These are phyloP conservation scores for Xenopus tropicalis DNA, from an alignment of 2,113 vertebrate species.

Conservation along the genomic window UCB_Xtro_10.0 CM004447.2:116482501-116483000, in stretches of 20 bases:
- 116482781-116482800: constrained; percentile 42
- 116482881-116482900: constrained; percentile 26
- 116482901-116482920: constrained; percentile 33
- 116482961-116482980: constrained; percentile 12
- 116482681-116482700: constrained; percentile 41
- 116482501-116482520: too few relatives aligned
- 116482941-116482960: constrained; percentile 4
- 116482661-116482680: constrained; percentile 30
- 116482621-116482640: constrained; percentile 37
- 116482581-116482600: constrained; percentile 53
- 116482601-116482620: constrained; percentile 65
- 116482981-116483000: constrained; percentile 35
- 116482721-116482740: constrained; percentile 33
- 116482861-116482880: constrained; percentile 44
- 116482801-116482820: constrained; percentile 43
- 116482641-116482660: constrained; percentile 37
- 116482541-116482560: too few relatives aligned
- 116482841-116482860: constrained; percentile 37
- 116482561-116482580: too few relatives aligned
- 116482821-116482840: constrained; percentile 38
- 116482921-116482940: constrained; percentile 37
- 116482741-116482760: constrained; percentile 34
- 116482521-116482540: too few relatives aligned
- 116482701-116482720: constrained; percentile 36
- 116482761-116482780: constrained; percentile 40